Percentiles rank a stretch among this genome's conserved stretches.
These are phyloP conservation scores for Acrocephalus scirpaceus DNA, from an alignment of 2,797 vertebrate genomes.

Conservation along the genomic window DNA sequence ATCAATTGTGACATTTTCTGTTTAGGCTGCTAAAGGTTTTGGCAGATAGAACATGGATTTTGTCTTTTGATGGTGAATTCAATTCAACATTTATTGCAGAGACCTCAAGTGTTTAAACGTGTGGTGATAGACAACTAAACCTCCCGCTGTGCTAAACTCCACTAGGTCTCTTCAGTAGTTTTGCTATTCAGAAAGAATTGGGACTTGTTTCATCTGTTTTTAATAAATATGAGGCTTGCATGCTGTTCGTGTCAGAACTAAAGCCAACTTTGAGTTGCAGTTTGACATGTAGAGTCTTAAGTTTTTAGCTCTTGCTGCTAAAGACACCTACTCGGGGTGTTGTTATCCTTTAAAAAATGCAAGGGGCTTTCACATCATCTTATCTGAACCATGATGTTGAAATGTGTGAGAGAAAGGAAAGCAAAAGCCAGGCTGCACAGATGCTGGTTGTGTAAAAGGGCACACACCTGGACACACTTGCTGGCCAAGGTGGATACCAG, in stretches of 20 bases:
- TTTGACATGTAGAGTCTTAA: background rate
- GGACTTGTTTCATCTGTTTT: constrained; percentile 60
- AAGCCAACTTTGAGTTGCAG: constrained; percentile 5
- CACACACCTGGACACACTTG: background rate
- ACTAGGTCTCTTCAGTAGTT: constrained; percentile 39
- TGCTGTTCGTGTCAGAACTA: background rate
- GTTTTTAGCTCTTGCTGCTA: background rate
- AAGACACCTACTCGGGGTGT: background rate
- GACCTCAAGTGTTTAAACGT: constrained; percentile 39
- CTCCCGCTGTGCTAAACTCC: constrained; percentile 22
- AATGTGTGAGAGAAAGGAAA: background rate
- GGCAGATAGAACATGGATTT: constrained; percentile 66
- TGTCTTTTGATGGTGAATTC: constrained; percentile 66
- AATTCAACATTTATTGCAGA: constrained; percentile 48
- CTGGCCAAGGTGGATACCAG: background rate
- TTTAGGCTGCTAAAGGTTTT: constrained; percentile 66
- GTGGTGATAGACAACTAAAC: constrained; percentile 46
- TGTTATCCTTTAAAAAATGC: background rate
- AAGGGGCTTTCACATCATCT: background rate
- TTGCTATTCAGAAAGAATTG: constrained; percentile 34
- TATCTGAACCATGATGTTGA: background rate
- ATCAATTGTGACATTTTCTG: constrained; percentile 68
- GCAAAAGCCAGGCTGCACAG: background rate
- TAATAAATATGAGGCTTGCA: constrained; percentile 23
- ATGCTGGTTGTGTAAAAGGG: background rate